Evolutionary conservation across 1,140 invertebrate genomes (phyloP), one percentile per base, ranked within the genome.

Genomic region (Drosophila trapezifrons): DNA sequence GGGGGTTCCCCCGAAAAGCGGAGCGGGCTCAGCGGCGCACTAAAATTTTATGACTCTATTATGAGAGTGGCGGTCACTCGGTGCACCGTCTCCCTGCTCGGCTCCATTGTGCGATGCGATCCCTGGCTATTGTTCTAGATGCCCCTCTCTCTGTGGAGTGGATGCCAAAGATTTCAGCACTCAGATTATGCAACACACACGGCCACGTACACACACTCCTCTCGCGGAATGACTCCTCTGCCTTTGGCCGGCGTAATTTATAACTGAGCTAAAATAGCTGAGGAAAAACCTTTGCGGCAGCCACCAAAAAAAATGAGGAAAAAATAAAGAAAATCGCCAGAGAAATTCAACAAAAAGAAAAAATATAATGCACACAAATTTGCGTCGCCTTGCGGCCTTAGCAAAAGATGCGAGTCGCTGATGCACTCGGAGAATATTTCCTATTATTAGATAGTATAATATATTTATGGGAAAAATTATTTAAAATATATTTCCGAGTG

Each of bases 31-130:
- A 77, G 82, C 73, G 81, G 81, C 74, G 80, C 84, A 89, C 84
- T 89, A 89, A 89, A 89, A 90, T 89, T 89, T 89, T 89, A 89
- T 89, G 84, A 89, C 84, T 89, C 84, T 89, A 89, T 89, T 89
- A 89, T 89, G 84, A 89, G 80, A 78, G 84, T 84, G 84, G 84
- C 66, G 83, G 79, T 77, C 79, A 78, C 75, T n/a, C 80, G 42
- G 42, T 22, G 17, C 32, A 3, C 22, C 38, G 10, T 46, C 52
- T 40, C 57, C 32, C 55, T 55, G 72, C 69, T 54, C 46, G 38
- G 29, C 55, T 79, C 46, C 59, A 87, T 89, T 89, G 73, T 89
- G 66, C 58, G 46, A 43, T 17, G 38, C 64, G 54, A 46, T 56
- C 46, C 57, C 49, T 43, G 54, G 76, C 80, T 66, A 84, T 84